Percentiles rank a stretch among this genome's conserved stretches.
phyloP scores from a whole-genome alignment of 64 coral and sea anemone species.

The Anthopleura sola region DNA sequence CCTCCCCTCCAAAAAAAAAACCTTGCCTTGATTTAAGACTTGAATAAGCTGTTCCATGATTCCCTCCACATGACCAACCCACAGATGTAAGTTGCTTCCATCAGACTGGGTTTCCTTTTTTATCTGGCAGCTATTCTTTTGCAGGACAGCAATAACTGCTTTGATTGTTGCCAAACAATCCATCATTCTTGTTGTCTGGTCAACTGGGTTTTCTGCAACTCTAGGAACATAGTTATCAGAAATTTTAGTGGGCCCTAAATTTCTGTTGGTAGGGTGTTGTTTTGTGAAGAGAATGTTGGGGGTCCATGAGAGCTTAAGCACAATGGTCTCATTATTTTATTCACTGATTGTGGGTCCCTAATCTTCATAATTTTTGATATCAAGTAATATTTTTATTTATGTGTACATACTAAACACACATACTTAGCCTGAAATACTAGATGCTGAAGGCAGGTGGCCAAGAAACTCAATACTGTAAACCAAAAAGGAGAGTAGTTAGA shows the following conservation, averaged over 20 bases:
- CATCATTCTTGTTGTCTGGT: slow-evolving; percentile 75
- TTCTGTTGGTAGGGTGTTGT: background rate
- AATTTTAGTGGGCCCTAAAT: too few species aligned
- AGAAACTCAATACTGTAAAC: slow-evolving; percentile 27
- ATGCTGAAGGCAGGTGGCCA: background rate
- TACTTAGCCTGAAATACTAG: background rate
- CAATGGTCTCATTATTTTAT: too few species aligned
- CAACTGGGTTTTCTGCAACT: background rate
- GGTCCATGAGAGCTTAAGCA: too few species aligned
- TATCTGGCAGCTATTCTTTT: slow-evolving; percentile 30
- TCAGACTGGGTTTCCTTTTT: background rate
- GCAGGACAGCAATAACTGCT: slow-evolving; percentile 62
- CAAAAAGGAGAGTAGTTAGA: background rate
- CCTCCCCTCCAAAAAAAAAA: background rate
- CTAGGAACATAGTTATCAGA: background rate
- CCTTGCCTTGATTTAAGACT: slow-evolving; percentile 17
- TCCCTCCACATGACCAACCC: background rate
- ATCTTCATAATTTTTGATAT: too few species aligned
- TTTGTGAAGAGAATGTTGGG: too few species aligned
- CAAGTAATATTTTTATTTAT: too few species aligned
- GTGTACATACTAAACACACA: background rate
- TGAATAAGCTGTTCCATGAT: background rate
- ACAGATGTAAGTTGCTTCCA: background rate
- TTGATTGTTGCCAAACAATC: slow-evolving; percentile 73
- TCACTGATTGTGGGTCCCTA: too few species aligned